phyloP scores from a whole-genome alignment of 2,113 vertebrate genomes.

The Pterocles gutturalis region DNA sequence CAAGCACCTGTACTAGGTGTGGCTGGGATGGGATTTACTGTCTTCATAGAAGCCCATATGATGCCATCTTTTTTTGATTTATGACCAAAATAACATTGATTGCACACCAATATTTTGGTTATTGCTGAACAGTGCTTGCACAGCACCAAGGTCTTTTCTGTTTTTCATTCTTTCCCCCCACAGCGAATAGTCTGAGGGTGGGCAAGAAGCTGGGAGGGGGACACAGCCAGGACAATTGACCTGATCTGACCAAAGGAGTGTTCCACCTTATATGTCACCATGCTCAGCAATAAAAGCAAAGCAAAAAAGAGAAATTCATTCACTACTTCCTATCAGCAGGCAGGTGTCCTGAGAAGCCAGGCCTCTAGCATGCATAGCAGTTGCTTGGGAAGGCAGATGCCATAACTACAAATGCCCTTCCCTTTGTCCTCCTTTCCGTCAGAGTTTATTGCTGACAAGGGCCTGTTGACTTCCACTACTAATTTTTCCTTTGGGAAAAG shows the following conservation, averaged over 20 bases:
- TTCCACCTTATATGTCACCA: fast-evolving
- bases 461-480: not conserved
- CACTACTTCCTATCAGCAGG: not conserved
- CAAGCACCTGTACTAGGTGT: not conserved
- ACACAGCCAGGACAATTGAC: not conserved
- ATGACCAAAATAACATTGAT: not conserved
- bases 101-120: not conserved
- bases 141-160: not conserved
- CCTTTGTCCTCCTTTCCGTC: not conserved
- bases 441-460: not conserved
- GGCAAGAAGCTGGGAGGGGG: no score
- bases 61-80: not conserved
- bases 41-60: not conserved
- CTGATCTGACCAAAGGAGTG: not conserved
- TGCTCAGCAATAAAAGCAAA: not conserved
- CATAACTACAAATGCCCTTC: fast-evolving
- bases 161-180: not conserved
- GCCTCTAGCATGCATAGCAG: fast-evolving
- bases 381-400: not conserved
- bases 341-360: not conserved
- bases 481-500: not conserved
- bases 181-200: no score
- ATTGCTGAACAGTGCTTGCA: not conserved
- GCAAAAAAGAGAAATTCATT: not conserved
- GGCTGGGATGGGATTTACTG: not conserved